phyloP scores from a whole-genome alignment of 2,113 vertebrate species.

The rat (Rattus norvegicus) region GRCr8 NC_086026.1:38826501-38827000 shows the following conservation, averaged over 20 bases:
- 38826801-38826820: not conserved
- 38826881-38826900: not conserved
- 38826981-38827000: not conserved
- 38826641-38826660: not conserved
- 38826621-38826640: too few relatives aligned
- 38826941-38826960: not conserved
- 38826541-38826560: not conserved
- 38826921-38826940: constrained; percentile 14
- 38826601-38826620: too few relatives aligned
- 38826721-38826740: not conserved
- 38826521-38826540: not conserved
- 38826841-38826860: not conserved
- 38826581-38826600: not conserved
- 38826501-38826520: fast-evolving
- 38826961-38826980: not conserved
- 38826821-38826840: not conserved
- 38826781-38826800: not conserved
- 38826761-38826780: not conserved
- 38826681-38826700: not conserved
- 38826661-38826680: too few relatives aligned
- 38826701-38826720: not conserved
- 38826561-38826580: not conserved
- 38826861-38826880: not conserved
- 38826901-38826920: not conserved
- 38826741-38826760: not conserved